phyloP scores from a whole-genome alignment of 1,140 invertebrate species.

The Zaprionus tsacasi region DNA sequence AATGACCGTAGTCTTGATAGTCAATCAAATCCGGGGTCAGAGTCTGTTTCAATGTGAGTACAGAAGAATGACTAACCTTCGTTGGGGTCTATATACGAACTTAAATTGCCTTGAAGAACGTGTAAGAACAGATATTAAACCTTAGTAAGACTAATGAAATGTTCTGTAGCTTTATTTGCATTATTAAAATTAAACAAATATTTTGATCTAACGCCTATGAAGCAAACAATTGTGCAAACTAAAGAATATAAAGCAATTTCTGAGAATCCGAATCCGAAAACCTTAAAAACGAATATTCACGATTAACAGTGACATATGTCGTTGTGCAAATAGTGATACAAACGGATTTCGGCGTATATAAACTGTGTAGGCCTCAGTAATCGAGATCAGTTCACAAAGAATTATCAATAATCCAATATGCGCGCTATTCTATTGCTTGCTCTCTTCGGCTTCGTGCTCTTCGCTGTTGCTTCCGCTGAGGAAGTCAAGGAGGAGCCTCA shows the following conservation, averaged over 20 bases:
- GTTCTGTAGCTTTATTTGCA: neutral
- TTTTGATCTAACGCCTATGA: constrained; percentile 8
- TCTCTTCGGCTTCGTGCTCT: constrained; percentile 61
- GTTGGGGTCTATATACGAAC: neutral
- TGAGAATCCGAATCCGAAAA: neutral
- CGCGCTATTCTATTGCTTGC: constrained; percentile 55
- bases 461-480: constrained; percentile 45
- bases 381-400: constrained; percentile 48
- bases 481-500: neutral
- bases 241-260: constrained; percentile 12
- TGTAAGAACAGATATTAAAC: neutral
- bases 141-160: neutral
- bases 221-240: constrained; percentile 53
- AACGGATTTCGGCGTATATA: constrained; percentile 50
- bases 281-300: constrained; percentile 29
- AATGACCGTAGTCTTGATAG: neutral
- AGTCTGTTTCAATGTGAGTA: neutral
- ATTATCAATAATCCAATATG: constrained; percentile 47
- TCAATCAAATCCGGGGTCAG: neutral
- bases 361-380: constrained; percentile 12
- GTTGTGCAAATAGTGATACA: constrained; percentile 32
- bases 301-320: constrained; percentile 33
- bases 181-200: constrained; percentile 14
- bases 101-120: neutral
- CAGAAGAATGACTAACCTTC: neutral